These are phyloP conservation scores for Labroides dimidiatus DNA, from an alignment of 2,797 vertebrate species.

Conservation along the genomic window DNA sequence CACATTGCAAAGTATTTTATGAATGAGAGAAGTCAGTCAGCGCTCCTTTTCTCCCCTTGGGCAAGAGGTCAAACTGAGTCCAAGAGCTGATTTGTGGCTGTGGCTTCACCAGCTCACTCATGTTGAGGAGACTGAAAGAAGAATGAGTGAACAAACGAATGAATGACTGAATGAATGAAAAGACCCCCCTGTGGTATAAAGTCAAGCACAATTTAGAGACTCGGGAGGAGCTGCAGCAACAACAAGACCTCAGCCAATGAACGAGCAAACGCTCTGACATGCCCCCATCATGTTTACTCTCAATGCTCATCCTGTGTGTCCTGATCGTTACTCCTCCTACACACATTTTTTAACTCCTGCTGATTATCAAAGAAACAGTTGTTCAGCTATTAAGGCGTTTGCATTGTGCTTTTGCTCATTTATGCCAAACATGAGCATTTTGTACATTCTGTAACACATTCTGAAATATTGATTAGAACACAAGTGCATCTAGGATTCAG, in stretches of 20 bases:
- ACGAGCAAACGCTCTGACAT: conserved; percentile 29
- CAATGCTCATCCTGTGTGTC: not conserved
- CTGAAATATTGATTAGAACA: no score
- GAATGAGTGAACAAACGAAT: conserved; percentile 24
- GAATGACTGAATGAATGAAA: conserved; percentile 12
- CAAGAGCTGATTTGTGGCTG: conserved; percentile 63
- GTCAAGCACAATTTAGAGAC: conserved; percentile 39
- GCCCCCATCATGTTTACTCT: conserved; percentile 29
- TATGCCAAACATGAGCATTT: no score
- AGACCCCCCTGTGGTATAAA: conserved; percentile 6
- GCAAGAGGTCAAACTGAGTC: conserved; percentile 67
- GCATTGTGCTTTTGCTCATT: no score
- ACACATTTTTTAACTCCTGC: not conserved
- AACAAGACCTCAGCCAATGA: conserved; percentile 44
- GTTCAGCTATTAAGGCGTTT: conserved; percentile 10
- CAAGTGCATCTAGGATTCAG: no score
- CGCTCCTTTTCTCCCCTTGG: conserved; percentile 16
- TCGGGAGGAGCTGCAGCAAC: conserved; percentile 38
- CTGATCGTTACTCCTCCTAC: conserved; percentile 1
- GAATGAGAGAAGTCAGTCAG: conserved; percentile 56
- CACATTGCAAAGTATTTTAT: conserved; percentile 59
- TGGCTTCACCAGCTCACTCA: conserved; percentile 24
- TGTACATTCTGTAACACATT: not conserved
- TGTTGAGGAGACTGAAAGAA: conserved; percentile 12
- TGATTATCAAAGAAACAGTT: conserved; percentile 11